phyloP scores from a whole-genome alignment of 2,113 vertebrate genomes.

The Pycnonotus jocosus region DNA sequence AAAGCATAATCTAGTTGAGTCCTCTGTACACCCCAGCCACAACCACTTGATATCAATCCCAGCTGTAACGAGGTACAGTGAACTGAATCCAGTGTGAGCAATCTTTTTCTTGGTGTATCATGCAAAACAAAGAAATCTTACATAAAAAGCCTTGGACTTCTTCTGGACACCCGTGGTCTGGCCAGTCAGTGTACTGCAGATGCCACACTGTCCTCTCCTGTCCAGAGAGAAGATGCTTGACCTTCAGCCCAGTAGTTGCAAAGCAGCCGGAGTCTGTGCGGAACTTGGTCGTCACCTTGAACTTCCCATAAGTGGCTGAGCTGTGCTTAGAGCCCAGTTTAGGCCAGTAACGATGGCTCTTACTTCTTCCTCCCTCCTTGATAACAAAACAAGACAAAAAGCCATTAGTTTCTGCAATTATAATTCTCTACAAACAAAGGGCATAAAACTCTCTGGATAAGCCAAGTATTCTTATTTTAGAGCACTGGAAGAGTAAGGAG shows the following conservation, averaged over 20 bases:
- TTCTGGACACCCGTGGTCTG: conserved; percentile 89
- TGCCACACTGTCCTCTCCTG: conserved; percentile 86
- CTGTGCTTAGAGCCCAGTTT: conserved; percentile 84
- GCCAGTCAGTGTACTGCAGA: conserved; percentile 85
- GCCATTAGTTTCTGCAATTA: not conserved
- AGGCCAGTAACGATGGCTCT: conserved; percentile 85
- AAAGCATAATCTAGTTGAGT: not conserved
- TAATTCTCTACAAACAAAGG: not conserved
- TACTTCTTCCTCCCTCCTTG: conserved; percentile 81
- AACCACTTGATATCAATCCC: not conserved
- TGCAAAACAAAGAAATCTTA: conserved; percentile 67
- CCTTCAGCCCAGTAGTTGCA: conserved; percentile 83
- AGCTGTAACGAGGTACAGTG: not conserved
- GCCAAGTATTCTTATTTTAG: not conserved
- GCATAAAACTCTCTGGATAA: not conserved
- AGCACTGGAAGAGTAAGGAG: not conserved
- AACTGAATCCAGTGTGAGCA: not conserved
- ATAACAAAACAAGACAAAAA: not conserved
- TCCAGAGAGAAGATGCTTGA: conserved; percentile 81
- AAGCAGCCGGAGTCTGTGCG: conserved; percentile 85
- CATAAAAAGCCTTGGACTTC: conserved; percentile 90
- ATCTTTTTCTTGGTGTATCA: not conserved
- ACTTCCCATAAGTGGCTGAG: conserved; percentile 83
- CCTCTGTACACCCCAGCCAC: not conserved
- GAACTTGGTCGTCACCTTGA: conserved; percentile 87